A percentile compares a stretch with the other conserved stretches of the same genome.
Conservation (phyloP, 2,888 invertebrate genomes). For the Scaptomyza flava region DNA sequence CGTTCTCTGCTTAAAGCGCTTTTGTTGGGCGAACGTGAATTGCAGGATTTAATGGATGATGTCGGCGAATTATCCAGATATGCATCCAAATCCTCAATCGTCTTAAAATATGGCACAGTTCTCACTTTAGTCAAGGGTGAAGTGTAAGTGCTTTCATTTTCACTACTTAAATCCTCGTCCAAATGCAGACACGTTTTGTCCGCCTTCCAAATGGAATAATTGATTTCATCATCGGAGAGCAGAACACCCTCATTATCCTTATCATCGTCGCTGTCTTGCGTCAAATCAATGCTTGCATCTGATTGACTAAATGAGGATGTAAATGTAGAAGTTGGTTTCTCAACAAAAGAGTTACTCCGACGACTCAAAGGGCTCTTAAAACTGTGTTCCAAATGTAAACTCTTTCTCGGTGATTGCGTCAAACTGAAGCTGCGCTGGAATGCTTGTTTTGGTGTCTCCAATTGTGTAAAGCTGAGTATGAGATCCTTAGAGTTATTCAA, state of each 20-base stretch:
- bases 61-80: constrained; percentile 29
- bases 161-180: constrained; percentile 12
- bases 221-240: constrained; percentile 87
- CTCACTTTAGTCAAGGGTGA: constrained; percentile 23
- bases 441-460: constrained; percentile 32
- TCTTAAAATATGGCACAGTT: constrained; percentile 51
- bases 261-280: constrained; percentile 53
- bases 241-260: constrained; percentile 77
- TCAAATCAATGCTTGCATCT: constrained; percentile 70
- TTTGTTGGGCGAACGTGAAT: constrained; percentile 61
- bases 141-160: constrained; percentile 1
- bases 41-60: constrained; percentile 15
- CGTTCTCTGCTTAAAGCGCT: constrained; percentile 68
- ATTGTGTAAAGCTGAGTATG: constrained; percentile 29
- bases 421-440: constrained; percentile 46
- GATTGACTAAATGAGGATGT: constrained; percentile 27
- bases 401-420: constrained; percentile 18
- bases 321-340: neutral
- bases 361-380: constrained; percentile 46
- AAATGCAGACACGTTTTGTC: constrained; percentile 51
- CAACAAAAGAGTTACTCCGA: constrained; percentile 22
- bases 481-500: neutral
- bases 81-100: constrained; percentile 57
- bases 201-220: constrained; percentile 86
- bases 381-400: constrained; percentile 22